Conservation (phyloP, 1,140 invertebrate genomes). For the Pomacea maculata region DNA sequence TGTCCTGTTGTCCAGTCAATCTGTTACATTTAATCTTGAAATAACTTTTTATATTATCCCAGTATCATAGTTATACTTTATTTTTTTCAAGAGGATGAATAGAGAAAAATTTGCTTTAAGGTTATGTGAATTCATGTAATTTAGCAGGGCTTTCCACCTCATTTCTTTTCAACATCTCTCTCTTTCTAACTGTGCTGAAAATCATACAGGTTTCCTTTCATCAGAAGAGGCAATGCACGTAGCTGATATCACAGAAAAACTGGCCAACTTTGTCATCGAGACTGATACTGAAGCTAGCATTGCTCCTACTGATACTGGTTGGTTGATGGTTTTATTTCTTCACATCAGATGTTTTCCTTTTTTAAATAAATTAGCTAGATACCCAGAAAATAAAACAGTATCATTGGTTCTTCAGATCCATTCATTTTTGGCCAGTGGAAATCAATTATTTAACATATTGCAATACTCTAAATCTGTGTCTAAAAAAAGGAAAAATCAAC, state of each 20-base stretch:
- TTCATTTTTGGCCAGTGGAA: too few relatives aligned
- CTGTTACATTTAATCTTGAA: not conserved
- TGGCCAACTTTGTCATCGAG: conserved; percentile 65
- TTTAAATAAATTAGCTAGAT: too few relatives aligned
- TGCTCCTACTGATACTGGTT: conserved; percentile 60
- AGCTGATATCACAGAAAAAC: conserved; percentile 62
- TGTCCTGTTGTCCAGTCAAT: too few relatives aligned
- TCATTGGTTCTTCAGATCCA: too few relatives aligned
- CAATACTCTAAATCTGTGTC: too few relatives aligned
- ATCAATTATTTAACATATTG: too few relatives aligned
- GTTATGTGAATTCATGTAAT: not conserved
- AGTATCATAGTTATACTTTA: not conserved
- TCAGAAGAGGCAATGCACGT: conserved; percentile 59
- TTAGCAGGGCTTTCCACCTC: not conserved
- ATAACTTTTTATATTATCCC: not conserved
- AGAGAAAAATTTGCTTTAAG: too few relatives aligned
- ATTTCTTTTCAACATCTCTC: not conserved
- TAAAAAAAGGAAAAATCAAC: not conserved
- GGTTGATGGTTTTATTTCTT: conserved; percentile 3
- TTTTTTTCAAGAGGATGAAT: too few relatives aligned
- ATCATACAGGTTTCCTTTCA: conserved; percentile 52
- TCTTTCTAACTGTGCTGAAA: not conserved
- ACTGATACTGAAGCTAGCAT: conserved; percentile 63
- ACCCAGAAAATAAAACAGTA: too few relatives aligned
- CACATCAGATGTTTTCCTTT: not conserved